These are phyloP conservation scores for Fukomys damarensis DNA, from an alignment of 2,113 vertebrate genomes.

Conservation along the genomic window DNA sequence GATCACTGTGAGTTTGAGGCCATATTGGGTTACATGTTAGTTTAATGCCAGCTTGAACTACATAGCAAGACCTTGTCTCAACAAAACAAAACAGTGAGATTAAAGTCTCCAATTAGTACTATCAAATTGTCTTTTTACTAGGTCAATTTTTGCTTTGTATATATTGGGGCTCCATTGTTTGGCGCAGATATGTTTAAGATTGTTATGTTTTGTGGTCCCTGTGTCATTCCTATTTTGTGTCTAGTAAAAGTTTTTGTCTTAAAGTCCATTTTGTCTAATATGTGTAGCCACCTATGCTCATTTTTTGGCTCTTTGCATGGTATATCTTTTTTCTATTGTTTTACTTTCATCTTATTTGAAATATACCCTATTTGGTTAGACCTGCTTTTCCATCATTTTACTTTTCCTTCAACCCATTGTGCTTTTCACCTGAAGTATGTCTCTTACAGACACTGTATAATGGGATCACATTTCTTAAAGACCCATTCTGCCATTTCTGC, in stretches of 20 bases:
- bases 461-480: too few species aligned
- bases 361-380: background rate
- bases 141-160: background rate
- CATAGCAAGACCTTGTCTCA: too few species aligned
- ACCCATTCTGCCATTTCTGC: too few species aligned
- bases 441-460: too few species aligned
- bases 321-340: background rate
- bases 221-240: background rate
- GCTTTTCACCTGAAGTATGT: background rate
- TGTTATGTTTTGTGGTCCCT: too few species aligned
- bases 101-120: background rate
- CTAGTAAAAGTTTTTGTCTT: background rate
- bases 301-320: too few species aligned
- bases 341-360: background rate
- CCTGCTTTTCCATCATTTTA: background rate
- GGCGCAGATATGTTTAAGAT: background rate
- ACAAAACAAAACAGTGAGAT: background rate
- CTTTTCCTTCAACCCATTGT: background rate
- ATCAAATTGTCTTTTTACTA: background rate
- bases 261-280: background rate
- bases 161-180: background rate
- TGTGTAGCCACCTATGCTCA: too few species aligned
- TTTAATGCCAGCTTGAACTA: too few species aligned
- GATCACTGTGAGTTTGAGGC: too few species aligned
- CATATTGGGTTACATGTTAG: too few species aligned